A percentile compares a stretch with the other conserved stretches of the same genome.
Evolutionary conservation across 2,888 invertebrate genomes (phyloP).

Genomic region (Mythimna loreyi): DNA sequence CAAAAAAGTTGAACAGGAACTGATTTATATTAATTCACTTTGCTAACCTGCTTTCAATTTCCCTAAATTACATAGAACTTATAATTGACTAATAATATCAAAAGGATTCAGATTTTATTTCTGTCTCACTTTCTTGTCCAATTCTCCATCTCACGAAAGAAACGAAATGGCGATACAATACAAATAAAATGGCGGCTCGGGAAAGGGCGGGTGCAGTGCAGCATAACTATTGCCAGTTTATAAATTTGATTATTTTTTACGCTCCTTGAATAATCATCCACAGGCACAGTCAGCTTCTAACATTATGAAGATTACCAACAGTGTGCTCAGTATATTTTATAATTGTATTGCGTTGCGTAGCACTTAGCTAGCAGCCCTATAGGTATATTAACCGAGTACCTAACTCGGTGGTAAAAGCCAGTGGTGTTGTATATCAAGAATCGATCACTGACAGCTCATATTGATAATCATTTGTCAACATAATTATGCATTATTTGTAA

Average conservation of each 20-base stretch:
- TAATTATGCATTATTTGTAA: too few species aligned
- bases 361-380: too few species aligned
- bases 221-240: conserved; percentile 23
- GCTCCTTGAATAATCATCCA: too few species aligned
- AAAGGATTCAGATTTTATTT: conserved; percentile 80
- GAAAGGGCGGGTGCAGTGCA: conserved; percentile 11
- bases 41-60: conserved; percentile 62
- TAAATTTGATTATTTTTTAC: neutral
- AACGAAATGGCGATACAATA: conserved; percentile 90
- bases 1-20: conserved; percentile 26
- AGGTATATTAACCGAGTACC: too few species aligned
- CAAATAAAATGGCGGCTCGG: conserved; percentile 85
- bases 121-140: conserved; percentile 89
- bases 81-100: conserved; percentile 25
- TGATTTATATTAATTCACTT: conserved; percentile 28
- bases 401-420: too few species aligned
- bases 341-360: too few species aligned
- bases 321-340: conserved; percentile 8
- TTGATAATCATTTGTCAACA: too few species aligned
- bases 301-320: neutral
- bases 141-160: conserved; percentile 89
- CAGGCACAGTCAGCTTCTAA: too few species aligned
- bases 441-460: too few species aligned
- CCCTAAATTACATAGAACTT: conserved; percentile 18
- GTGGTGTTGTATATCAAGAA: too few species aligned